phyloP scores from a whole-genome alignment of 2,113 vertebrate species.

The Oryzias javanicus region DNA sequence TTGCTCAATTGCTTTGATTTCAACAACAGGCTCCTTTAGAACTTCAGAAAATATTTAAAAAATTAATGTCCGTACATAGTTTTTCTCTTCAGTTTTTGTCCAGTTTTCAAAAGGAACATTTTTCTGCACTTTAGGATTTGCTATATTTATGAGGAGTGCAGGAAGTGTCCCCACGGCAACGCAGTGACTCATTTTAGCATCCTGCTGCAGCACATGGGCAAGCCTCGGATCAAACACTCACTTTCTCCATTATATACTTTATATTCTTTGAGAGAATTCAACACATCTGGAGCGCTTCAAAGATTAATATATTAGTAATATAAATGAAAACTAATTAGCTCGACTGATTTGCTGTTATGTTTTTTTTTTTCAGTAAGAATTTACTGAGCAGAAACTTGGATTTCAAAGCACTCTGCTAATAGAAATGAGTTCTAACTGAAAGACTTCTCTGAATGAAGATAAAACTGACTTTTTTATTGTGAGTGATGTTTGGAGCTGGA shows the following conservation, averaged over 20 bases:
- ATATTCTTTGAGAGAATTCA: constrained; percentile 40
- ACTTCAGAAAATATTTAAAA: constrained; percentile 72
- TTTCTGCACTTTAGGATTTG: constrained; percentile 79
- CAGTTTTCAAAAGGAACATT: constrained; percentile 72
- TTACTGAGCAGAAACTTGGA: too few relatives aligned
- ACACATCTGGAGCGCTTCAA: neutral
- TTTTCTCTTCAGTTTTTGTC: constrained; percentile 44
- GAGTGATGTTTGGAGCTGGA: too few relatives aligned
- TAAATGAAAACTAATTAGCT: too few relatives aligned
- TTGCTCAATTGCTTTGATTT: constrained; percentile 17
- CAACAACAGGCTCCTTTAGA: constrained; percentile 39
- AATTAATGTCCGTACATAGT: constrained; percentile 74
- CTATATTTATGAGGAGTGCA: constrained; percentile 78
- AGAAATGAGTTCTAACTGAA: too few relatives aligned
- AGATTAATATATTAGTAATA: constrained; percentile 5
- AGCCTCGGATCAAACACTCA: constrained; percentile 31
- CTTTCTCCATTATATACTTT: constrained; percentile 7
- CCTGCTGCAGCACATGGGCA: constrained; percentile 38
- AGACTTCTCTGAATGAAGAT: too few relatives aligned
- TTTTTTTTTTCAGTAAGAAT: too few relatives aligned
- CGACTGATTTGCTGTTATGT: too few relatives aligned
- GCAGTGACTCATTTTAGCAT: constrained; percentile 67
- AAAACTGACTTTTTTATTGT: too few relatives aligned
- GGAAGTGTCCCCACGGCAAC: constrained; percentile 56
- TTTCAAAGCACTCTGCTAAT: too few relatives aligned